Conservation (phyloP, 2,797 vertebrate species). For the Danio kyathit region DNA sequence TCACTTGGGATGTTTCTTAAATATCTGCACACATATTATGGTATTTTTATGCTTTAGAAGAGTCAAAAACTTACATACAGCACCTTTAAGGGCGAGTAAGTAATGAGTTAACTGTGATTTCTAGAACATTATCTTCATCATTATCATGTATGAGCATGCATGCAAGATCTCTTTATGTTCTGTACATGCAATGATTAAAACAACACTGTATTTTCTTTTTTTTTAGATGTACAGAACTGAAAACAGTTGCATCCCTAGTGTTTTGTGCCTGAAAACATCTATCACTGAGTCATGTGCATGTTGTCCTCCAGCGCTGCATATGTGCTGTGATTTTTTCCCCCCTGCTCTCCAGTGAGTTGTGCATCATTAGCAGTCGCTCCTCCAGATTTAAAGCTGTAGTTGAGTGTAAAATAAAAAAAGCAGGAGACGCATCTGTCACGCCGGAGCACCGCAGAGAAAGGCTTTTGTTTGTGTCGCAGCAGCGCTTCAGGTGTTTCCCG, state of each 20-base stretch:
- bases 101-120: too few species aligned
- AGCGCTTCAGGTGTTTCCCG: conserved; percentile 22
- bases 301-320: conserved; percentile 3
- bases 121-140: too few species aligned
- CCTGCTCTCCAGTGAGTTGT: conserved; percentile 41
- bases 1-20: too few species aligned
- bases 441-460: conserved; percentile 21
- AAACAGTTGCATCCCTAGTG: neutral
- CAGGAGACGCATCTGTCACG: neutral
- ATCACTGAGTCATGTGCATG: neutral
- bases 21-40: too few species aligned
- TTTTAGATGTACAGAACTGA: too few species aligned
- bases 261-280: conserved; percentile 2
- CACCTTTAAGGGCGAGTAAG: too few species aligned
- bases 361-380: conserved; percentile 53
- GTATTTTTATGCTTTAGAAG: too few species aligned
- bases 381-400: conserved; percentile 57
- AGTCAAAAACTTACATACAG: too few species aligned
- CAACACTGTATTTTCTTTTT: too few species aligned
- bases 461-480: neutral
- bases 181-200: too few species aligned
- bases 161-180: too few species aligned
- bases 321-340: conserved; percentile 1
- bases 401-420: neutral
- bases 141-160: too few species aligned